phyloP scores from a whole-genome alignment of 2,113 vertebrate species.

The Microcebus jonahi region DNA sequence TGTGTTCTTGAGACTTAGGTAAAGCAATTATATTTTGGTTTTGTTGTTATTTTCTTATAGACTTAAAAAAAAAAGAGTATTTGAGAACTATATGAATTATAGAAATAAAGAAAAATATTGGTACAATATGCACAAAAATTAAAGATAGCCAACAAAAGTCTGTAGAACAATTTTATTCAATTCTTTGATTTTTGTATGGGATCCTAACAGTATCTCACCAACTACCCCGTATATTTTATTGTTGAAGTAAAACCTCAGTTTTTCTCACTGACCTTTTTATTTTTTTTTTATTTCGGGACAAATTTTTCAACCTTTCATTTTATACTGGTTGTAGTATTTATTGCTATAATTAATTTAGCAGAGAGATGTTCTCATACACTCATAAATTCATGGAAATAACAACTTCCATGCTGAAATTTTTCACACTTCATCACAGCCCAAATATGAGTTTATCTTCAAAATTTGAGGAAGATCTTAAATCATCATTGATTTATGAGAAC shows the following conservation, averaged over 20 bases:
- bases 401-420: constrained; percentile 54
- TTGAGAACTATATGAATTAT: neutral
- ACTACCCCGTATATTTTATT: neutral
- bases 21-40: neutral
- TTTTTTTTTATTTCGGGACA: neutral
- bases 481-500: constrained; percentile 41
- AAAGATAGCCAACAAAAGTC: neutral
- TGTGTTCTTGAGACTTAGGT: neutral
- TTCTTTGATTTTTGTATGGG: neutral
- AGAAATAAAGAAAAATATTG: neutral
- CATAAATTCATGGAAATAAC: constrained; percentile 60
- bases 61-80: neutral
- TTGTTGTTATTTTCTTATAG: neutral
- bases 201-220: neutral
- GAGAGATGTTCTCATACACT: neutral
- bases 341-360: constrained; percentile 51
- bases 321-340: constrained; percentile 41
- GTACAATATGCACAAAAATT: neutral
- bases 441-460: constrained; percentile 54
- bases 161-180: neutral
- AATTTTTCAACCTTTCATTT: constrained; percentile 21
- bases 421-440: constrained; percentile 44
- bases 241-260: neutral
- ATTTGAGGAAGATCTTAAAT: constrained; percentile 46
- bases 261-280: neutral